Percentiles rank a stretch among this genome's conserved stretches.
These are phyloP conservation scores for Callitettix versicolor DNA, from an alignment of 1,140 invertebrate genomes.

Conservation along the genomic window DNA sequence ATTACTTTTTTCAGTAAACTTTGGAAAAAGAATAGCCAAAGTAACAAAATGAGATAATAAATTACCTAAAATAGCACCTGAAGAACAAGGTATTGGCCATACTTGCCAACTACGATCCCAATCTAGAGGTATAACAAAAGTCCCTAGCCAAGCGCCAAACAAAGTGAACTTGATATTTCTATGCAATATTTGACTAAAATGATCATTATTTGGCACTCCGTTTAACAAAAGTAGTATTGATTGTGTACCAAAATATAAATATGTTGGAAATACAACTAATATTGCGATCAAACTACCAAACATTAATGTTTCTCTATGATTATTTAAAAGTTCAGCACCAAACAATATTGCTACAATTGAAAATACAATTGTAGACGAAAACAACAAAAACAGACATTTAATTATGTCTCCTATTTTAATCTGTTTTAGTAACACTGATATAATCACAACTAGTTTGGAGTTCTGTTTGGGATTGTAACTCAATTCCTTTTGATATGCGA, in stretches of 20 bases:
- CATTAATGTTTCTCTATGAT: constrained; percentile 59
- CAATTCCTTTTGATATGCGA: constrained; percentile 15
- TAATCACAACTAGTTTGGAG: constrained; percentile 4
- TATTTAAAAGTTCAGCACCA: constrained; percentile 54
- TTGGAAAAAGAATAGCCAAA: constrained; percentile 31
- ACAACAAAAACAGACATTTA: constrained; percentile 3
- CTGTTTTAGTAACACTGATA: constrained; percentile 11
- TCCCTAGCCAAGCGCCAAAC: constrained; percentile 78
- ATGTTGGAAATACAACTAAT: constrained; percentile 53
- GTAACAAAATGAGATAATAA: constrained; percentile 43
- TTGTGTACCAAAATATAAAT: constrained; percentile 45
- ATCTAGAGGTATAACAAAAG: constrained; percentile 78
- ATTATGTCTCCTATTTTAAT: constrained; percentile 11
- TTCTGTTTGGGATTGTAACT: constrained; percentile 11
- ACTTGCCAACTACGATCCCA: constrained; percentile 85
- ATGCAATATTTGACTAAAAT: constrained; percentile 43
- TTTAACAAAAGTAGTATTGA: constrained; percentile 24
- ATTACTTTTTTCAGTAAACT: constrained; percentile 1
- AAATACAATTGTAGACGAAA: constrained; percentile 32
- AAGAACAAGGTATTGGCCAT: constrained; percentile 67
- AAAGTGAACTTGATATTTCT: constrained; percentile 49
- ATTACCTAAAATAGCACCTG: constrained; percentile 56
- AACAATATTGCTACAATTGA: constrained; percentile 58
- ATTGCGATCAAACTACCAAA: constrained; percentile 51
- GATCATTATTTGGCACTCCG: constrained; percentile 28